Conservation (phyloP, 35 echinoderm and acorn worm species). For the Anneissia japonica region DNA sequence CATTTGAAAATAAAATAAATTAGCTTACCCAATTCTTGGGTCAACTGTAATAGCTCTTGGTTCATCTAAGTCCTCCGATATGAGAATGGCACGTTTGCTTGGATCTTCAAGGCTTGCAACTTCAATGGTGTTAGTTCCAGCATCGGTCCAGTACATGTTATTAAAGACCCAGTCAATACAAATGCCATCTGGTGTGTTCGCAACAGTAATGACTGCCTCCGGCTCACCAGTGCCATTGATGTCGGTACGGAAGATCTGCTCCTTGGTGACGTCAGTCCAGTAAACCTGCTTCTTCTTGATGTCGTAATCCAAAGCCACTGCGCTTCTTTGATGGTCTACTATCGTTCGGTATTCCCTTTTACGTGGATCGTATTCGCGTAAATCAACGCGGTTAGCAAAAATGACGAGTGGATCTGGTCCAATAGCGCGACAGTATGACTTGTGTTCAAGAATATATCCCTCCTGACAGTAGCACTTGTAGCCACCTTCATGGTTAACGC, state of each 20-base stretch:
- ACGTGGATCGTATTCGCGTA: constrained; percentile 29
- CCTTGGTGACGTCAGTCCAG: constrained; percentile 58
- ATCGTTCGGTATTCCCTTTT: constrained; percentile 27
- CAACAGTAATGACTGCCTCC: neutral
- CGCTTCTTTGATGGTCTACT: constrained; percentile 22
- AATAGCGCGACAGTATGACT: constrained; percentile 30
- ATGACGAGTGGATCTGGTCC: constrained; percentile 31
- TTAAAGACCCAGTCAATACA: constrained; percentile 64
- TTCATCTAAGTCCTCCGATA: constrained; percentile 45
- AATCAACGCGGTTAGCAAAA: constrained; percentile 56
- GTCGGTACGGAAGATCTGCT: constrained; percentile 1
- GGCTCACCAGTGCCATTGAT: neutral
- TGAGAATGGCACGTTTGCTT: constrained; percentile 10
- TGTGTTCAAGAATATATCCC: constrained; percentile 25
- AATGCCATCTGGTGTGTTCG: constrained; percentile 61
- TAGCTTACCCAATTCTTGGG: constrained; percentile 13
- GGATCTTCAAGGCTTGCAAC: constrained; percentile 39
- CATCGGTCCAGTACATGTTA: constrained; percentile 75
- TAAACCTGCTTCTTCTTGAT: constrained; percentile 8
- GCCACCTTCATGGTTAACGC: constrained; percentile 41
- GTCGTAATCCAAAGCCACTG: constrained; percentile 60
- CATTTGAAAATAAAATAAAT: neutral
- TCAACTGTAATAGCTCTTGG: constrained; percentile 67
- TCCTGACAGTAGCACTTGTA: constrained; percentile 51
- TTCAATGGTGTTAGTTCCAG: constrained; percentile 36